Base-by-base conservation (phyloP, 2,888 invertebrate species). In the Halocaridina rubra region DNA sequence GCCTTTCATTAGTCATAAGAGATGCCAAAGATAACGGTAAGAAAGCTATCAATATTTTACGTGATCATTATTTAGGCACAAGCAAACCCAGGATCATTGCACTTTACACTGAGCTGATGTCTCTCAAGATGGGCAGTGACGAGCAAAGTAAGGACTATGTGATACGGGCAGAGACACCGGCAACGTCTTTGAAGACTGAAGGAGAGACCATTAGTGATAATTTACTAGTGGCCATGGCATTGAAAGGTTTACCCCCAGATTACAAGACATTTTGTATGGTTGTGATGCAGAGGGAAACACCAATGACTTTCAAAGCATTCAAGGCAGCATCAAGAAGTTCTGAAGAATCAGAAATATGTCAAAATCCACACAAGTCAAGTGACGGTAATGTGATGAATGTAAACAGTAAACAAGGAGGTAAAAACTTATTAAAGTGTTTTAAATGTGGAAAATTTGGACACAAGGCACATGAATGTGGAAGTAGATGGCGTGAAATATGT, bases 231-330 rank as follows among this genome's bases (percentile, higher is more conserved):
- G 53, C 80, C n/a, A 59, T 80, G 80, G 19, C 59, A 16, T 33
- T 72, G 30, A 72, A 72, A 74, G 80, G 71, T 13, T 29, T 80
- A 71, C 80, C 80, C 53, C 32, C 33, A 33, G 33, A 57, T 27
- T 80, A 46, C 33, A 80, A 72, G 53, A 24, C 30, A 4, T 80
- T 80, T 71, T 13, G 30, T 57, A 32, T n/a, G 19, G 57, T 72
- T 19, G 33, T 59, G 5, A 74, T 32, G 24, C 80, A 72, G 75
- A 80, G n/a, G n/a, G 64, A 78, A 33, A 78, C 32, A 33, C 13
- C 30, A 0, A 7, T 64, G 33, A 78, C 67, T 32, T 78, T 67
- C 64, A 22, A 22, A n/a, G n/a, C n/a, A n/a, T n/a, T n/a, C n/a
- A 64, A 78, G 22, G 64, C 13, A 39, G 67, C 64, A 19, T 33